Base-by-base conservation (phyloP, 2,888 invertebrate genomes). In the Limenitis camilla region DNA sequence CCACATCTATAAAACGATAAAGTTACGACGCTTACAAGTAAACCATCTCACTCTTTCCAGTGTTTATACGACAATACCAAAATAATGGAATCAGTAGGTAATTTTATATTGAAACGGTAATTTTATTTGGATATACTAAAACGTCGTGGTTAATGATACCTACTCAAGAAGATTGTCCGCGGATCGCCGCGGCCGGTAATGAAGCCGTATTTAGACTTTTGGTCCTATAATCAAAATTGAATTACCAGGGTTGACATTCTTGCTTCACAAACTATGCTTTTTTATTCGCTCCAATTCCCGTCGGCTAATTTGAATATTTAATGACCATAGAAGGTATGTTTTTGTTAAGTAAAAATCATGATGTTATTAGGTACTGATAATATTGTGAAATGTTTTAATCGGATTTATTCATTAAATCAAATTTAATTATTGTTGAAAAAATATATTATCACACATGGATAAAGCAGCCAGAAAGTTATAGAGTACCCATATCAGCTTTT, bases 151-250 rank as follows among this genome's bases (percentile, higher is more conserved):
- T 86, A 87, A 87, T 87, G 82, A 87, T 81, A 85, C 73, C 78
- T 80, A 82, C 76, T 81, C 76, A 71, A 76, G 76, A 80, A 73
- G 81, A 85, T 85, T 83, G 84, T 82, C 79, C 64, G 80, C 79
- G 85, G 84, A 81, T 81, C 81, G 80, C 66, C 80, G 82, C 72
- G 61, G 74, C 78, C 64, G 57, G 68, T 85, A 86, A 86, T 86
- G 81, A 83, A 84, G 72, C 76, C 76, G 69, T 83, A 83, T 83
- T 86, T 84, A 81, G 69, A 76, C 78, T 75, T 19, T 85, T 81
- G 80, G 77, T 83, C 80, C 86, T 87, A 85, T 86, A 86, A 87
- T 87, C 87, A 87, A 87, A 87, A 85, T 85, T 86, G 80, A 87
- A 87, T 87, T 87, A 87, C 79, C 78, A 67, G 75, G 75, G 78